Evolutionary conservation across 1,140 invertebrate genomes (phyloP), one percentile per base, ranked within the genome.

Genomic region (Euglossa dilemma): DNA sequence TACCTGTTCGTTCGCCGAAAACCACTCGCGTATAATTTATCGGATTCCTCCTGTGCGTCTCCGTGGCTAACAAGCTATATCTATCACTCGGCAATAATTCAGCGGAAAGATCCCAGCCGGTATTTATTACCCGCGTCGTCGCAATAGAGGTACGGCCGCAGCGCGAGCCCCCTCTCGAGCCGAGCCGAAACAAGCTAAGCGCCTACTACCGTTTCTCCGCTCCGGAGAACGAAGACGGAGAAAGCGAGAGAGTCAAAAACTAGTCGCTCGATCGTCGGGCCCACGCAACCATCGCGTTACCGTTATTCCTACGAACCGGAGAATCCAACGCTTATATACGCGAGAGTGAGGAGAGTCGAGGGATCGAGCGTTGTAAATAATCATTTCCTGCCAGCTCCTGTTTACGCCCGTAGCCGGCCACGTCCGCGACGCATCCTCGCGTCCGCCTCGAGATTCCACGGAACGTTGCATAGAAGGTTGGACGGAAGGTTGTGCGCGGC

Each of bases 1-100:
- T 86, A 86, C 85, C 86, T 86, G 85, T 80, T 86, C 72, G 72
- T 87, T 87, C 85, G 85, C 50, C 86, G 85, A 87, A 87, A 79
- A 52, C 70, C 20, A 78, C 81, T 81, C n/a, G 79, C 36, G 79
- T 81, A 81, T 81, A 81, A 81, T 81, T 81, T 81, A 81, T 75
- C 6, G 75, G 57, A 52, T 43, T 61, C 71, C 66, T 25, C 12
- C 47, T 59, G 56, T 25, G n/a, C 70, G 69, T 45, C 59, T n/a
- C n/a, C 59, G 5, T n/a, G 50, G 28, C 79, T 57, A 81, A 81
- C 79, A 81, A 66, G 71, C 59, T 75, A 66, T 74, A 66, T 66
- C 79, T 66, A 75, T 75, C 71, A 36, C 71, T 81, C n/a, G 71
- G 8, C 50, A 54, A 81, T 81, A 75, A 81, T 54, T 50, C 59